Evolutionary conservation across 2,797 vertebrate genomes (phyloP).

Genomic region (Myotis planiceps): DNA sequence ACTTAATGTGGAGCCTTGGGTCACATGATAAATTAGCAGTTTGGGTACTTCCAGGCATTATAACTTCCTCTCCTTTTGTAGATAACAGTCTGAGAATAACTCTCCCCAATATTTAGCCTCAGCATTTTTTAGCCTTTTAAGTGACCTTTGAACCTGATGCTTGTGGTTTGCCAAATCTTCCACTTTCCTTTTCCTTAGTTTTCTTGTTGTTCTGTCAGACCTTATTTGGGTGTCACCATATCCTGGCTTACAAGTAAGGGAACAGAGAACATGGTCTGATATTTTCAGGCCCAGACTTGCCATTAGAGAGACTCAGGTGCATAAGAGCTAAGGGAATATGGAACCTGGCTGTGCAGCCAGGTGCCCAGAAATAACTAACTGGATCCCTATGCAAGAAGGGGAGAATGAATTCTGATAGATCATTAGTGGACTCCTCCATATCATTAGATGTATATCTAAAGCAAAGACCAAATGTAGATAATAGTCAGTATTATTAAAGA

Average conservation of each 20-base stretch:
- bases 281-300: background rate
- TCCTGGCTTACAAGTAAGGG: background rate
- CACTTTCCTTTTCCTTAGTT: background rate
- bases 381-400: background rate
- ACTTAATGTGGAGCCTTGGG: background rate
- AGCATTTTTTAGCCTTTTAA: conserved; percentile 21
- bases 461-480: background rate
- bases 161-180: conserved; percentile 18
- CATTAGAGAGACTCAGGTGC: background rate
- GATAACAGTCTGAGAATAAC: conserved; percentile 41
- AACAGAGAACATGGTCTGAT: background rate
- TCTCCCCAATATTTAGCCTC: background rate
- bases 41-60: conserved; percentile 16
- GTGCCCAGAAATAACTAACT: background rate
- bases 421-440: background rate
- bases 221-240: background rate
- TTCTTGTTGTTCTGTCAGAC: background rate
- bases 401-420: background rate
- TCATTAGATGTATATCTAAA: background rate
- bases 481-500: background rate
- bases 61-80: conserved; percentile 41
- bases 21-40: conserved; percentile 19
- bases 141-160: background rate
- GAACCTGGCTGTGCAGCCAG: background rate
- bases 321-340: background rate